These are phyloP conservation scores for Axis porcinus DNA, from an alignment of 2,113 vertebrate species.

Conservation along the genomic window DNA sequence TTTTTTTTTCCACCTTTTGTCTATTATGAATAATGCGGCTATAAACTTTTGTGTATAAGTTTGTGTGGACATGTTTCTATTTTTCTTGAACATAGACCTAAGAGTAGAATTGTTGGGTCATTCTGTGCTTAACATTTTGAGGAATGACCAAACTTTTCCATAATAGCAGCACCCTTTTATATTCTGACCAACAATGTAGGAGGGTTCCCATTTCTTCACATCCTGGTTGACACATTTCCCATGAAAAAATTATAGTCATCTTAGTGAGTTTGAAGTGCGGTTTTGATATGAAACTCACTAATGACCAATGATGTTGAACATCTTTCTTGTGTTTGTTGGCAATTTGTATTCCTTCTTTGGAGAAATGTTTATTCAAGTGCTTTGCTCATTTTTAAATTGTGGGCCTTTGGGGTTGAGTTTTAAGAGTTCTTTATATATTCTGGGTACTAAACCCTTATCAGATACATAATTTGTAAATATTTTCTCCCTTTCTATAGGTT, in stretches of 20 bases:
- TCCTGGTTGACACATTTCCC: neutral
- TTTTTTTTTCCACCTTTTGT: neutral
- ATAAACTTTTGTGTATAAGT: neutral
- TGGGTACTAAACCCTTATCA: neutral
- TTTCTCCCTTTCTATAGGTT: neutral
- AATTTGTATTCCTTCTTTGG: neutral
- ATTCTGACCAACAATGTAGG: neutral
- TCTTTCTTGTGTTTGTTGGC: neutral
- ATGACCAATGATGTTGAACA: neutral
- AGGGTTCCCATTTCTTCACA: neutral
- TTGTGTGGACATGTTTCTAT: neutral
- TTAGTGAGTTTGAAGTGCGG: neutral
- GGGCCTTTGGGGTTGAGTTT: neutral
- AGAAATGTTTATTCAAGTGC: neutral
- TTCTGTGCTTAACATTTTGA: neutral
- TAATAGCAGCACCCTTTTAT: neutral
- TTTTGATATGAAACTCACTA: neutral
- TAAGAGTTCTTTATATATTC: neutral
- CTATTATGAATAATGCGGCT: neutral
- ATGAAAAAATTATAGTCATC: neutral
- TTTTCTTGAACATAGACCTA: neutral
- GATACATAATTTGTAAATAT: neutral
- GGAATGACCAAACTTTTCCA: neutral
- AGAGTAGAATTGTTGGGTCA: neutral
- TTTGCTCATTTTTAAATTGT: neutral